Base-by-base conservation (phyloP, 2,888 invertebrate species). In the Athrips mouffetella region DNA sequence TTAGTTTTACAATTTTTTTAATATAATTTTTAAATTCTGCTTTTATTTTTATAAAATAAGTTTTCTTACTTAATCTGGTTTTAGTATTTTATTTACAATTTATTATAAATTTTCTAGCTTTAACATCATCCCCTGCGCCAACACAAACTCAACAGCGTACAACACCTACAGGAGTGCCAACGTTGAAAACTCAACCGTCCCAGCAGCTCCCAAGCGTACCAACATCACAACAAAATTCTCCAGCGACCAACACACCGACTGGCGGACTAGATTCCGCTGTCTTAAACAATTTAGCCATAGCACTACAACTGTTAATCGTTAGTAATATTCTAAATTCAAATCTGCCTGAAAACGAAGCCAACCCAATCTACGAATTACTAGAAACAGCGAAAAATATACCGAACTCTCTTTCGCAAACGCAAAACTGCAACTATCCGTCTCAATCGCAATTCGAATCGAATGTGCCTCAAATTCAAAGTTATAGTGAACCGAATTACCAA, bases 221-320 rank as follows among this genome's bases (percentile, higher is more conserved):
- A 44, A 29, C 44, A 20, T 20, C 30, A 5, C 18, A 30, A 44
- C 29, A 18, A 30, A 44, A 44, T 13, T n/a, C 29, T 1, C 6
- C 15, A 3, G 7, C 29, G 2, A 20, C 30, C 18, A 44, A 30
- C 30, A 20, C 30, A 20, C 11, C 13, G 29, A 44, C 11, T 8
- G 41, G 33, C 41, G 45, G 53, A 18, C 56, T 77, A 16, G 83
- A 86, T 45, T 54, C 73, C 0, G 73, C 70, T 18, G 65, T 84
- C 0, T 50, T 86, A 0, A 86, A 85, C 35, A 86, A 85, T 52
- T 58, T 86, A 52, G 86, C 85, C 2, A 74, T 85, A 29, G 83
- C 85, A 0, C 58, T 86, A 40, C 85, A 85, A 29, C 49, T 86
- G 5, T 48, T 86, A 1, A 75, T 85, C 5, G 65, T 86, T 0